Percentiles rank a stretch among this genome's conserved stretches.
These are phyloP conservation scores for Drosophila kanapiae DNA, from an alignment of 1,140 invertebrate species.

Conservation along the genomic window DNA sequence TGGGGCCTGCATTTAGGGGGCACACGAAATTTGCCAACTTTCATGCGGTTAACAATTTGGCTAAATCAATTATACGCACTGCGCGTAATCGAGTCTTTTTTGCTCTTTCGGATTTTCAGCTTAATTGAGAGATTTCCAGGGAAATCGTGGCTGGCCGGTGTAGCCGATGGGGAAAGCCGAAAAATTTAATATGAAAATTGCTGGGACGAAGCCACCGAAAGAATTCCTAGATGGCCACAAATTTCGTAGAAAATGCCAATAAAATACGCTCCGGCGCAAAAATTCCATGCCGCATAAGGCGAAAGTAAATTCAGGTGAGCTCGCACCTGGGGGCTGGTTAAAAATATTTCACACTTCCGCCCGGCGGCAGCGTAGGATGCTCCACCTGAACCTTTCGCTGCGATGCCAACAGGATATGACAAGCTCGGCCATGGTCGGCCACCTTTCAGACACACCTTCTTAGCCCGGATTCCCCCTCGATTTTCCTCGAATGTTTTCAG, in stretches of 20 bases:
- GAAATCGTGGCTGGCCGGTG: slow-evolving; percentile 1
- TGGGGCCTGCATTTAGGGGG: slow-evolving; percentile 25
- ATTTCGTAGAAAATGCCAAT: slow-evolving; percentile 76
- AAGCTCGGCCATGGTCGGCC: slow-evolving; percentile 48
- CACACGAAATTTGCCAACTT: slow-evolving; percentile 61
- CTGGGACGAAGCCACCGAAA: slow-evolving; percentile 17
- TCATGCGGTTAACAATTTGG: slow-evolving; percentile 76
- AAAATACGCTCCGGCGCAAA: slow-evolving; percentile 74
- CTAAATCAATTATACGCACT: slow-evolving; percentile 76
- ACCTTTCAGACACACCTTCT: background rate
- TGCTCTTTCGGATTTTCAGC: slow-evolving; percentile 36
- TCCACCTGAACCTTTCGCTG: slow-evolving; percentile 51
- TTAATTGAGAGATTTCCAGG: slow-evolving; percentile 69
- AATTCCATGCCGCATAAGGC: slow-evolving; percentile 69
- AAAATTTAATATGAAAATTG: slow-evolving; percentile 63
- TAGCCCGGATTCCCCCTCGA: slow-evolving; percentile 14
- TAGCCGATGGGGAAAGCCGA: slow-evolving; percentile 1
- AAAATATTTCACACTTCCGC: slow-evolving; percentile 80
- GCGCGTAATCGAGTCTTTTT: slow-evolving; percentile 15
- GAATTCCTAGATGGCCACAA: slow-evolving; percentile 70
- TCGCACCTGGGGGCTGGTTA: slow-evolving; percentile 23
- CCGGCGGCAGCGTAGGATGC: slow-evolving; percentile 3
- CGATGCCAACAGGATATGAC: slow-evolving; percentile 79
- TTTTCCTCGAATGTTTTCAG: slow-evolving; percentile 44
- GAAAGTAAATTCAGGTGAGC: slow-evolving; percentile 45